Conservation (phyloP, 35 echinoderm and acorn worm genomes). For the Holothuria glaberrima region DNA sequence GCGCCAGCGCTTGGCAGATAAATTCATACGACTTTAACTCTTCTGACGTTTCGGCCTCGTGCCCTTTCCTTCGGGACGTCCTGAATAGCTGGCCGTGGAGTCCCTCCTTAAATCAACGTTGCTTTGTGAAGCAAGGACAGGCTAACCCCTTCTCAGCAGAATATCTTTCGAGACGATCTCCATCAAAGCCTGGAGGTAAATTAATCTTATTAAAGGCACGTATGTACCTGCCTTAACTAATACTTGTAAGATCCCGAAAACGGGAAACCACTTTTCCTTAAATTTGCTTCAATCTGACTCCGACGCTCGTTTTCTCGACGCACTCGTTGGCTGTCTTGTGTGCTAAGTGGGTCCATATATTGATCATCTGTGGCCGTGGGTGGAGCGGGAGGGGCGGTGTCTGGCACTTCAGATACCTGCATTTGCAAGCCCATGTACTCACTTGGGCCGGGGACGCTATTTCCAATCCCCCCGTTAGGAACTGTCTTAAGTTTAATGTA, state of each 20-base stretch:
- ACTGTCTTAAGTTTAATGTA: constrained; percentile 7
- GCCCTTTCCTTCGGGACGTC: too few species aligned
- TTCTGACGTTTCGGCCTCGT: too few species aligned
- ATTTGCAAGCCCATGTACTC: constrained; percentile 6
- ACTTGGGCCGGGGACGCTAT: not conserved
- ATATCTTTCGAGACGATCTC: too few species aligned
- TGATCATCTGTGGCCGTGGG: too few species aligned
- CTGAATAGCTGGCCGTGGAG: too few species aligned
- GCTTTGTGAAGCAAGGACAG: too few species aligned
- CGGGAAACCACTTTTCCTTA: constrained; percentile 22
- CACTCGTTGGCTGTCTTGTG: not conserved
- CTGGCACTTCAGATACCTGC: not conserved
- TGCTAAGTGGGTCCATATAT: constrained; percentile 18
- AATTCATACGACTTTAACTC: too few species aligned
- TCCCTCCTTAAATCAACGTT: too few species aligned
- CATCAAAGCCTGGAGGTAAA: too few species aligned
- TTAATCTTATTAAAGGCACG: too few species aligned
- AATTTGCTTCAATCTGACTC: constrained; percentile 15
- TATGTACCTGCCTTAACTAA: not conserved
- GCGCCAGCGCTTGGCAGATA: too few species aligned
- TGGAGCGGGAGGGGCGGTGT: not conserved
- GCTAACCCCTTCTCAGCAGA: too few species aligned
- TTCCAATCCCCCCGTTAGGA: not conserved
- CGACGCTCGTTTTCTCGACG: not conserved
- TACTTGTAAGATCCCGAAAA: not conserved